Conservation (phyloP, 2,888 invertebrate genomes). For the Andricus quercusramuli region DNA sequence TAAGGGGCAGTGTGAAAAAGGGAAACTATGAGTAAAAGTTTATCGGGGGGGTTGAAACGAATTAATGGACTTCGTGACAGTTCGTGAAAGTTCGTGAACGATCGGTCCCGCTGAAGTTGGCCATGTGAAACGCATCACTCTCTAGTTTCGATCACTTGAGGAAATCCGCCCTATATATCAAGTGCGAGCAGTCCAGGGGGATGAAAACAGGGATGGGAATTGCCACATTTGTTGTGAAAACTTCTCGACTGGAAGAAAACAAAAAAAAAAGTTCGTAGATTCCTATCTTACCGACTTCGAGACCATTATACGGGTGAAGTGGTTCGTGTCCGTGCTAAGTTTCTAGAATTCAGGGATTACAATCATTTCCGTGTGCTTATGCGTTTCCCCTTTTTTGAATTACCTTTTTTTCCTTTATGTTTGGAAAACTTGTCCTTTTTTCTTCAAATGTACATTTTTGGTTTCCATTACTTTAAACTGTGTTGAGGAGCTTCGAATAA, state of each 20-base stretch:
- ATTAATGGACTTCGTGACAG: slow-evolving; percentile 34
- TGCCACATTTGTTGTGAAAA: not conserved
- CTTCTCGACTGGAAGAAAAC: not conserved
- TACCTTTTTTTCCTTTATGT: no score
- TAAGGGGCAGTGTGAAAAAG: slow-evolving; percentile 14
- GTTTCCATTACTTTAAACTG: no score
- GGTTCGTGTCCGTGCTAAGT: no score
- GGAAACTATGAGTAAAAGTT: slow-evolving; percentile 30
- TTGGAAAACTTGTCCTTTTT: no score
- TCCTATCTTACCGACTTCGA: no score
- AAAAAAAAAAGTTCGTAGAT: not conserved
- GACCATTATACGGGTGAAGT: no score
- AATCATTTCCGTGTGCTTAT: no score
- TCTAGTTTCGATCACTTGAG: slow-evolving; percentile 23
- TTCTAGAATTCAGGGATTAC: no score
- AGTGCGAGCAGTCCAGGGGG: not conserved
- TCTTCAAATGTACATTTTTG: no score
- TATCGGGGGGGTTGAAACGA: slow-evolving; percentile 12
- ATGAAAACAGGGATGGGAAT: not conserved
- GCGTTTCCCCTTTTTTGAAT: no score
- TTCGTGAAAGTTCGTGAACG: slow-evolving; percentile 31
- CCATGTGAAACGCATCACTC: slow-evolving; percentile 15
- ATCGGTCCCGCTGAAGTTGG: slow-evolving; percentile 14
- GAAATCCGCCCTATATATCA: slow-evolving; percentile 13
- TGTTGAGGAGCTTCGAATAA: no score